Base-by-base conservation (phyloP, 1,140 invertebrate species). In the Brachionus koreanus region DNA sequence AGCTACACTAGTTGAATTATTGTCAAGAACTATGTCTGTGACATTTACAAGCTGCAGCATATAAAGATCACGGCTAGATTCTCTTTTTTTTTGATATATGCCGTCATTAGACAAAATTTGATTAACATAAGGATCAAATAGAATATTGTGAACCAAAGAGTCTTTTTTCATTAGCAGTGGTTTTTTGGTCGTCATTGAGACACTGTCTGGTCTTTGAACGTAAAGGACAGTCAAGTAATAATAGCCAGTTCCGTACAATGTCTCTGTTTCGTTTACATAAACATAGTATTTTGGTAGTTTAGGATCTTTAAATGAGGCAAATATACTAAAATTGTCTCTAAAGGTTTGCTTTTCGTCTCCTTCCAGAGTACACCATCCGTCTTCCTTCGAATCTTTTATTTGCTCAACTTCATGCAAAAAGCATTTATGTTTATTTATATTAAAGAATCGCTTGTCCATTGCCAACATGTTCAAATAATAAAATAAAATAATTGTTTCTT, bases 401-500 rank as follows among this genome's bases (percentile, higher is more conserved):
- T 79, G n/a, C 13, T n/a, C 12, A n/a, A 37, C 49, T 5, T 79
- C 49, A 16, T 49, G 37, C 19, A 79, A 37, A 61, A 61, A 57
- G 23, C 19, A 23, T 35, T 37, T 16, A 16, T 65, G 61, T 5
- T 33, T 13, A 10, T 74, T 16, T 23, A 74, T 74, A 12, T 46
- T 74, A 33, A 74, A 74, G 25, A 29, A 46, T 35, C 39, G 9
- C 33, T 79, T 35, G 33, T 79, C 76, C 33, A 79, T 16, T 3
- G 76, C 76, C 23, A 79, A 35, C 49, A 79, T 57, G 16, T 39
- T 79, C 33, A 79, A 42, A 35, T 39, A 37, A 13, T 61, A 79
- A 12, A 79, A 79, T 35, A 79, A 79, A 25, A 61, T 79, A 0
- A 79, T 79, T 65, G 76, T 79, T 61, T 79, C 76, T 74, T 74